Evolutionary conservation across 1,140 invertebrate genomes (phyloP), one percentile per base, ranked within the genome.

Genomic region (Drosophila kepulauana): DNA sequence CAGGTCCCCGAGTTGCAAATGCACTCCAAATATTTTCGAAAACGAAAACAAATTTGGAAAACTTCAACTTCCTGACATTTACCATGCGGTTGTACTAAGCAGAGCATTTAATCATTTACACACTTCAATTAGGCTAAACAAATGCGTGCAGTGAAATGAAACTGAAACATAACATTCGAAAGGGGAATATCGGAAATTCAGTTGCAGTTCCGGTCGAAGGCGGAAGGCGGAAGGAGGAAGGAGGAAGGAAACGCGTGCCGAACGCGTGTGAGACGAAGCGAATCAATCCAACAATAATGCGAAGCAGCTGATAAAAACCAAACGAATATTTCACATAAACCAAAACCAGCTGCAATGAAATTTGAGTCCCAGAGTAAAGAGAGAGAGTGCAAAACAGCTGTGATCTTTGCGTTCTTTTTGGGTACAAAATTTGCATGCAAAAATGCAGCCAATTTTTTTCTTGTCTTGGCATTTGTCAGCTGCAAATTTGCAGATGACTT

Each of bases 191-290:
- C 6, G 2, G 58, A 13, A 64, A 38, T 35, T 35, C 48, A 54
- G 30, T 61, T 49, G 66, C 66, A 79, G 76, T 79, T 79, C 76
- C 76, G 76, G 48, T 79, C 33, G 33, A 35, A 8, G 43, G 59
- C 65, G 75, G 75, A 77, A 62, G 48, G 35, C 28, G 69, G 41
- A 72, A 79, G 70, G 54, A 73, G 75, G 75, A 77, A 62, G 48
- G 35, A 15, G 69, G 41, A 72, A 79, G 70, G 54, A 73, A 79
- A 69, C 76, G 73, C 76, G 76, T 75, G 75, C 66, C 66, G 33
- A 35, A 52, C 76, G 62, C 66, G 76, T 79, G 76, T 75, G 66
- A 62, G 48, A 65, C 76, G 61, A 75, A 69, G 59, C 72, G 76
- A 70, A 78, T 71, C 72, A 65, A 78, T 63, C 58, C 13, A 28